Conservation (phyloP, 1,140 invertebrate genomes). For the Onthophagus taurus region DNA sequence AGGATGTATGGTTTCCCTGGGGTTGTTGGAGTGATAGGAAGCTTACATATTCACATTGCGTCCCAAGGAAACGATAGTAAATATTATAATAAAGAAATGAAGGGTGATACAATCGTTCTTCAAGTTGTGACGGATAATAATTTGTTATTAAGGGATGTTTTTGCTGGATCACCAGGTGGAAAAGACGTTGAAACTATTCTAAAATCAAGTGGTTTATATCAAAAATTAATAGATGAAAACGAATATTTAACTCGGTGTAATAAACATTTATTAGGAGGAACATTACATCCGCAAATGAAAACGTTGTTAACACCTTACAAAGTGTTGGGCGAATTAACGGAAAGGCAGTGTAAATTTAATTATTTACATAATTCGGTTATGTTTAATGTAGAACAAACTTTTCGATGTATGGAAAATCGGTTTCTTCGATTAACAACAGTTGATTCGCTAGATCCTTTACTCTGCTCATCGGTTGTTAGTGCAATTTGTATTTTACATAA, state of each 20-base stretch:
- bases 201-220: slow-evolving; percentile 17
- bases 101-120: slow-evolving; percentile 18
- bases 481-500: slow-evolving; percentile 21
- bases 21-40: slow-evolving; percentile 20
- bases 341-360: slow-evolving; percentile 21
- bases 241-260: slow-evolving; percentile 14
- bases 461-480: slow-evolving; percentile 13
- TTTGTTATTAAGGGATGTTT: slow-evolving; percentile 17
- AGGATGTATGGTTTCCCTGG: slow-evolving; percentile 17
- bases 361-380: slow-evolving; percentile 14
- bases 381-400: slow-evolving; percentile 16
- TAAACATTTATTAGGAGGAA: slow-evolving; percentile 19
- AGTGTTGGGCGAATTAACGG: slow-evolving; percentile 6
- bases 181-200: slow-evolving; percentile 16
- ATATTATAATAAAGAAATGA: slow-evolving; percentile 15
- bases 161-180: slow-evolving; percentile 18
- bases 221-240: slow-evolving; percentile 10
- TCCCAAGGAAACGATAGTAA: slow-evolving; percentile 1
- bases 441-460: slow-evolving; percentile 9
- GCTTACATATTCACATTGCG: slow-evolving; percentile 14
- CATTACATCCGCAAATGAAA: slow-evolving; percentile 19
- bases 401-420: slow-evolving; percentile 16
- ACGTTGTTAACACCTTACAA: slow-evolving; percentile 20
- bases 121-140: slow-evolving; percentile 23
- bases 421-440: slow-evolving; percentile 19